phyloP scores from a whole-genome alignment of 37 sponge, comb jelly and placozoan species.

The Tethya wilhelma region DNA sequence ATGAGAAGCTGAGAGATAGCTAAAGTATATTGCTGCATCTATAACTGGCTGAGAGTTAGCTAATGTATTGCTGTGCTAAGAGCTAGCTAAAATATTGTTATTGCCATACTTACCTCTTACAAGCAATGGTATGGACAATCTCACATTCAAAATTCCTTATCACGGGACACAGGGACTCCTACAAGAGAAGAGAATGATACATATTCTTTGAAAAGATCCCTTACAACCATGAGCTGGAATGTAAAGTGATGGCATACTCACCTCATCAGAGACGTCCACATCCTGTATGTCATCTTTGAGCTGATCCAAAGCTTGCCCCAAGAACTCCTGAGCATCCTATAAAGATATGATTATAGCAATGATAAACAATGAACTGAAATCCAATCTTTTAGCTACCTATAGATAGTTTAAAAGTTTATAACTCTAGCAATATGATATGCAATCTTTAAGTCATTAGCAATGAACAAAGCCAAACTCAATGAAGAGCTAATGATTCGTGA shows the following conservation, averaged over 20 bases:
- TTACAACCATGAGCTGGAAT: background rate
- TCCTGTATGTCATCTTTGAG: slow-evolving; percentile 56
- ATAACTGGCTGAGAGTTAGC: no score
- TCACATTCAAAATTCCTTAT: slow-evolving; percentile 67
- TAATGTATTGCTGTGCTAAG: no score
- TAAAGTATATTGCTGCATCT: no score
- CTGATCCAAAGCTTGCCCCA: slow-evolving; percentile 65
- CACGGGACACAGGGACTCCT: slow-evolving; percentile 52
- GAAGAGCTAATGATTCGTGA: no score
- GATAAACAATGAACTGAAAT: no score
- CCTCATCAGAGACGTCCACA: background rate
- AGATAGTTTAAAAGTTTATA: no score
- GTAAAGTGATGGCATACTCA: background rate
- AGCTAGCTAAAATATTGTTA: background rate
- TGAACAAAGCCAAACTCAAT: no score
- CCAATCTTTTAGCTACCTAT: no score
- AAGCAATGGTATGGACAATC: slow-evolving; percentile 61
- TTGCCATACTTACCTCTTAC: slow-evolving; percentile 45
- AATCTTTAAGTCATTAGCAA: no score
- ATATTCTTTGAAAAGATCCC: background rate
- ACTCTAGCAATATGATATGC: no score
- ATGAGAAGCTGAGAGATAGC: no score
- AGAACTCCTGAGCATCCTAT: slow-evolving; percentile 86
- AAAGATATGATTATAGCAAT: background rate
- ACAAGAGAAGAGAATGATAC: background rate